These are phyloP conservation scores for Noctilio leporinus DNA, from an alignment of 2,113 vertebrate genomes.

Conservation along the genomic window DNA sequence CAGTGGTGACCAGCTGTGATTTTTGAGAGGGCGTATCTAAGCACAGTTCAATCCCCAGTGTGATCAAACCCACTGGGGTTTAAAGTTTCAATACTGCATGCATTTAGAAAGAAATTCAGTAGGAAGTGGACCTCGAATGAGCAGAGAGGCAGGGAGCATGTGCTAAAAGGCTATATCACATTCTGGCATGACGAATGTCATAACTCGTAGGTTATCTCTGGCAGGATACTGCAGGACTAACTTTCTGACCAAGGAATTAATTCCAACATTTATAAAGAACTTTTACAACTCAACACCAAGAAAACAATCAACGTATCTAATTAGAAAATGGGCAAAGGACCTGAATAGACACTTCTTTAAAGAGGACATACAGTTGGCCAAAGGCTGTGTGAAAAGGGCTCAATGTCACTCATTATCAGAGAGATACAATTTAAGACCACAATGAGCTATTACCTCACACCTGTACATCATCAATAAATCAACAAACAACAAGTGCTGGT, in stretches of 20 bases:
- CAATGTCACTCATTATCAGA: not conserved
- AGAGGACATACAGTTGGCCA: not conserved
- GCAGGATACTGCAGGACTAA: not conserved
- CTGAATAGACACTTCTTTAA: not conserved
- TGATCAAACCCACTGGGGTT: not conserved
- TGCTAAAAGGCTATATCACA: slow-evolving; percentile 4
- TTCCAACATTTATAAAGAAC: not conserved
- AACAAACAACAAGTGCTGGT: not conserved
- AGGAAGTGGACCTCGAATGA: not conserved
- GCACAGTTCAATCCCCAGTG: not conserved
- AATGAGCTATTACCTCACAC: not conserved
- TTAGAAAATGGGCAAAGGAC: not conserved
- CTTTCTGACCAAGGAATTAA: not conserved
- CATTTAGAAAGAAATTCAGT: not conserved
- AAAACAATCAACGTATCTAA: not conserved
- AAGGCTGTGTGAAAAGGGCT: not conserved
- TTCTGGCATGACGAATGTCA: not conserved
- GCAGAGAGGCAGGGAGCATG: not conserved
- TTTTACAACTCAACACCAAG: not conserved
- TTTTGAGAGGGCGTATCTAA: not conserved
- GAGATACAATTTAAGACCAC: not conserved
- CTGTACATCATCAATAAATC: not conserved
- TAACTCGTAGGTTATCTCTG: not conserved
- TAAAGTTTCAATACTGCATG: not conserved
- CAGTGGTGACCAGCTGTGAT: not conserved